These are phyloP conservation scores for Microtus montanus DNA, from an alignment of 2,113 vertebrate genomes.

Conservation along the genomic window DNA sequence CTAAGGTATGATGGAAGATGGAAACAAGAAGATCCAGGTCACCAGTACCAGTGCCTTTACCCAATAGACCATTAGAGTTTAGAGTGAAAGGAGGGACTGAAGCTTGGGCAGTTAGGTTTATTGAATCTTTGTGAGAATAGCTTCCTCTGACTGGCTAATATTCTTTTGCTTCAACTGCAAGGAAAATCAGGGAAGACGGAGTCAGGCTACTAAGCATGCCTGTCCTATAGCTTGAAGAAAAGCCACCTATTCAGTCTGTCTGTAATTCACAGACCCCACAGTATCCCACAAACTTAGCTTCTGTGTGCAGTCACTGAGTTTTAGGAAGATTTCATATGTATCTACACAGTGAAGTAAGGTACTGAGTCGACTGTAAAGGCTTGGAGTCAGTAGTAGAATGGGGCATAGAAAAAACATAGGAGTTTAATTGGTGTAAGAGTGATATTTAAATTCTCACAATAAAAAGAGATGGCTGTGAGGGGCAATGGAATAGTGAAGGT, in stretches of 20 bases:
- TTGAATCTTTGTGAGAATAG: not conserved
- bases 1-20: not conserved
- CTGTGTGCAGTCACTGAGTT: not conserved
- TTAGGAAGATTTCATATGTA: not conserved
- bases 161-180: not conserved
- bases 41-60: not conserved
- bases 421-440: not conserved
- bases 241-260: not conserved
- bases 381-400: not conserved
- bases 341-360: not conserved
- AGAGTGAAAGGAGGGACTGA: not conserved
- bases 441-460: not conserved
- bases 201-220: not conserved
- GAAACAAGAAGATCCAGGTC: too few species aligned
- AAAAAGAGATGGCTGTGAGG: not conserved
- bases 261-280: not conserved
- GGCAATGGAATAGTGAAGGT: not conserved
- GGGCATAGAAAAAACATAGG: not conserved
- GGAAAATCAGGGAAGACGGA: fast-evolving
- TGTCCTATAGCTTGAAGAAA: not conserved
- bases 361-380: too few species aligned
- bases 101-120: not conserved
- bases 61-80: not conserved
- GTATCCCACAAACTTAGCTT: not conserved
- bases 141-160: not conserved